phyloP scores from a whole-genome alignment of 2,797 vertebrate species.

The Bufotes viridis region DNA sequence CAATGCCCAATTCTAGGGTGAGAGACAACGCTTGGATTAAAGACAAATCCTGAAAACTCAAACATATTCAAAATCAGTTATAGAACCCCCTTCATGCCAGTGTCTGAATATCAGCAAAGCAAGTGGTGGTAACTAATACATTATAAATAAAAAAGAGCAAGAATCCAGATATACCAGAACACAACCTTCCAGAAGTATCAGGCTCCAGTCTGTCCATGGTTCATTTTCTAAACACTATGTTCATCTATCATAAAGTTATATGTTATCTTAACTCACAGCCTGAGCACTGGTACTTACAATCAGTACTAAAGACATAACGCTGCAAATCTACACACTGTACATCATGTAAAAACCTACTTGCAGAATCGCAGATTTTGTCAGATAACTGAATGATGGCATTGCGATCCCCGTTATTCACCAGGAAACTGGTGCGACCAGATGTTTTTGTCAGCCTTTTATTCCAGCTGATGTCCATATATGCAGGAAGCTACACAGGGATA shows the following conservation, averaged over 20 bases:
- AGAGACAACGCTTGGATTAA: not conserved
- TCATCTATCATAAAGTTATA: not conserved
- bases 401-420: not conserved
- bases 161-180: not conserved
- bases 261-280: not conserved
- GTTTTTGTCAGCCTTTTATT: not conserved
- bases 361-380: not conserved
- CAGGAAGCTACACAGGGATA: not conserved
- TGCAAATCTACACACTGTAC: not conserved
- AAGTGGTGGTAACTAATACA: too few species aligned
- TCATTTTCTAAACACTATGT: too few species aligned
- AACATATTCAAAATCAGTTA: not conserved
- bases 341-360: not conserved
- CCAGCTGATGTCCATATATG: not conserved
- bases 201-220: too few species aligned
- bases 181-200: not conserved
- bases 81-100: too few species aligned
- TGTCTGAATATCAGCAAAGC: too few species aligned
- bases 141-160: too few species aligned
- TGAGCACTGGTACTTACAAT: not conserved
- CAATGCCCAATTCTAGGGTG: too few species aligned
- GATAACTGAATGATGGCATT: not conserved
- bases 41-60: not conserved
- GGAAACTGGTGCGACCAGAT: not conserved
- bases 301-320: not conserved